A percentile compares a stretch with the other conserved stretches of the same genome.
Evolutionary conservation across 2,888 invertebrate species (phyloP).

Genomic region (Cantharis lateralis): DNA sequence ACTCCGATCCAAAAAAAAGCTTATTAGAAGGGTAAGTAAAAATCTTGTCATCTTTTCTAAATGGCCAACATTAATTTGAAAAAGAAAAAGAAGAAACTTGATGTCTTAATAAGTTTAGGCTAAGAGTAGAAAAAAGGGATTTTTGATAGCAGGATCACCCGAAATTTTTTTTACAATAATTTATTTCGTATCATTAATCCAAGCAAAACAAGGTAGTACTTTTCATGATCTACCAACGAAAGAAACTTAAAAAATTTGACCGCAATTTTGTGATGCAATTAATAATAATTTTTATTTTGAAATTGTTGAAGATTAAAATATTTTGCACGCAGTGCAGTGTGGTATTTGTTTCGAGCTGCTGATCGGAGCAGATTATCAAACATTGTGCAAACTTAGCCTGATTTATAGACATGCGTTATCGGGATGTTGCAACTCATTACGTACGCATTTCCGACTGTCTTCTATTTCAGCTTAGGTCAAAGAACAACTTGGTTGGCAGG

Average conservation of each 20-base stretch:
- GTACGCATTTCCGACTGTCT: conserved; percentile 37
- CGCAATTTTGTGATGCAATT: conserved; percentile 26
- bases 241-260: conserved; percentile 24
- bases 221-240: background rate
- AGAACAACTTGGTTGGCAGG: conserved; percentile 15
- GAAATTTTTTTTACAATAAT: background rate
- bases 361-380: conserved; percentile 35
- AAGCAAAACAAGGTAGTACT: background rate
- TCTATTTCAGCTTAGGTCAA: conserved; percentile 29
- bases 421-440: conserved; percentile 38
- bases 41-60: background rate
- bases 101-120: background rate
- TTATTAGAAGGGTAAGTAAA: background rate
- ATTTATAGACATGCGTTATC: conserved; percentile 39
- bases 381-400: conserved; percentile 32
- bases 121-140: background rate
- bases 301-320: conserved; percentile 32
- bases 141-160: background rate
- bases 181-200: background rate
- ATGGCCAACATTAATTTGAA: background rate
- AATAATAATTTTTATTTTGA: conserved; percentile 17
- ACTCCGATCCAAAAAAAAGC: background rate
- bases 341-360: conserved; percentile 36
- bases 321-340: conserved; percentile 31
- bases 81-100: background rate